A percentile compares a stretch with the other conserved stretches of the same genome.
Evolutionary conservation across 2,888 invertebrate genomes (phyloP).

Genomic region (Nomada fabriciana): DNA sequence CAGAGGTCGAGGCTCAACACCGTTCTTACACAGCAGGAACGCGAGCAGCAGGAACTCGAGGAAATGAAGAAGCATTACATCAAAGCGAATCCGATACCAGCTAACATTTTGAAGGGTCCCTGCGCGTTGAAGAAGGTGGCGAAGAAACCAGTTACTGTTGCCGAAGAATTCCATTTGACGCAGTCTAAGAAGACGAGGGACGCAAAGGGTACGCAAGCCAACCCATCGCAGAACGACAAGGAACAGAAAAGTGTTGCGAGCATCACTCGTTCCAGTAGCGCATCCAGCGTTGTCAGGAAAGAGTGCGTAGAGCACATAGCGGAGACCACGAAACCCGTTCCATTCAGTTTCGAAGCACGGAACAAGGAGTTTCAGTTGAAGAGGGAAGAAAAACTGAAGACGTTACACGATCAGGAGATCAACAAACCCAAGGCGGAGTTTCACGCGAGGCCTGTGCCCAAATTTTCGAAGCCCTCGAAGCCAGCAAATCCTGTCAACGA

Average conservation of each 20-base stretch:
- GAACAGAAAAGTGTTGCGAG: background rate
- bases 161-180: constrained; percentile 89
- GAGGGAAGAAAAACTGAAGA: constrained; percentile 84
- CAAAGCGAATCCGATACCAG: constrained; percentile 88
- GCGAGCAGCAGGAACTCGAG: constrained; percentile 87
- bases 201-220: background rate
- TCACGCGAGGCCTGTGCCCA: constrained; percentile 88
- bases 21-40: constrained; percentile 87
- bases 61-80: constrained; percentile 89
- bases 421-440: constrained; percentile 82
- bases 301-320: background rate
- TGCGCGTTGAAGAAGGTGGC: constrained; percentile 80
- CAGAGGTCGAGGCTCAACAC: constrained; percentile 86
- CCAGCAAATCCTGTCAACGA: constrained; percentile 37
- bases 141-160: constrained; percentile 86
- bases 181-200: constrained; percentile 81
- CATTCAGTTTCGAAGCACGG: constrained; percentile 85
- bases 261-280: background rate
- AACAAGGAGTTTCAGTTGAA: constrained; percentile 82
- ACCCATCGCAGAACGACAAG: background rate
- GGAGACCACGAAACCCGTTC: constrained; percentile 47
- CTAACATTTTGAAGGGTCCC: constrained; percentile 86
- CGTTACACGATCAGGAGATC: constrained; percentile 64
- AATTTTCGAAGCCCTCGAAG: constrained; percentile 49
- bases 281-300: background rate